Conservation (phyloP, 2,113 vertebrate species). For the Dicerorhinus sumatrensis region DNA sequence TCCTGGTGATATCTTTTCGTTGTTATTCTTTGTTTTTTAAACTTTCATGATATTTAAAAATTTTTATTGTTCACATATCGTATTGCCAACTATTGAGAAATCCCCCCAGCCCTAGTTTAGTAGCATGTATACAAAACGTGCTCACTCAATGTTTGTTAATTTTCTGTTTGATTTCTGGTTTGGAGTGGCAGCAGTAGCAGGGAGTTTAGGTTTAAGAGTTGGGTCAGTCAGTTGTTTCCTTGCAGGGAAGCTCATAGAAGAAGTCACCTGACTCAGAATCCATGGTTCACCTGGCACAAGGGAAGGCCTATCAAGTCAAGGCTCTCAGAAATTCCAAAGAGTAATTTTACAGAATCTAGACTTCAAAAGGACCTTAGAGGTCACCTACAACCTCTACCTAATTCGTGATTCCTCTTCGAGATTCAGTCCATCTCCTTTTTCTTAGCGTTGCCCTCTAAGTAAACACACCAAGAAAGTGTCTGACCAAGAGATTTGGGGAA, state of each 20-base stretch:
- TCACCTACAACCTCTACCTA: background rate
- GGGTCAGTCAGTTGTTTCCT: background rate
- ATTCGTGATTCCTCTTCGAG: background rate
- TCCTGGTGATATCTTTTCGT: background rate
- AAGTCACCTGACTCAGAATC: background rate
- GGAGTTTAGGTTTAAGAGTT: background rate
- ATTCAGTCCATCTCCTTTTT: background rate
- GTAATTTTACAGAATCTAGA: slow-evolving; percentile 34
- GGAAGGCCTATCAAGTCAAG: background rate
- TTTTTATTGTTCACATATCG: background rate
- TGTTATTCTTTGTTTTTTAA: background rate
- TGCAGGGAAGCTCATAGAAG: background rate
- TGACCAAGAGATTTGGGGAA: background rate
- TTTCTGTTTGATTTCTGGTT: slow-evolving; percentile 20
- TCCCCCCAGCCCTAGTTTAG: background rate
- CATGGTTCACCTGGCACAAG: background rate
- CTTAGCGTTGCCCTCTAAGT: background rate
- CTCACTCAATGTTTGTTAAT: background rate
- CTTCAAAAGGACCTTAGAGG: background rate
- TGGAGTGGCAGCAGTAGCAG: background rate
- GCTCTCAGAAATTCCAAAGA: background rate
- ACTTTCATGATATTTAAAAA: background rate
- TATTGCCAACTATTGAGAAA: slow-evolving; percentile 27
- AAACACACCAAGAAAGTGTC: background rate
- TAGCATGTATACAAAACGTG: background rate